Base-by-base conservation (phyloP, 2,888 invertebrate species). In the Ormyrus labotus region DNA sequence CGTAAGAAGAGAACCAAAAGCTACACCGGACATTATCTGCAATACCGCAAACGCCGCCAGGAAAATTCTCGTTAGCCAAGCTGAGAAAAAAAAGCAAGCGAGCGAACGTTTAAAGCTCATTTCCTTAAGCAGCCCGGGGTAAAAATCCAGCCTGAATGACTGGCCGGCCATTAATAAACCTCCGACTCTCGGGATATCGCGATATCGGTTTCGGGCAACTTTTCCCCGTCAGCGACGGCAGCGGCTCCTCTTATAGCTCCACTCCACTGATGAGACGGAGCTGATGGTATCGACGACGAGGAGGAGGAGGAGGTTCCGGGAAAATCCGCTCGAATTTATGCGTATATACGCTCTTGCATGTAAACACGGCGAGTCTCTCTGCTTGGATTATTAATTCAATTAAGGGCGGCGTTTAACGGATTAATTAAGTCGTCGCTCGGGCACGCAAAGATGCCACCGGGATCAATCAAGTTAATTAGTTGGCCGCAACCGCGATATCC, bases 331-430 rank as follows among this genome's bases (percentile, higher is more conserved):
- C 50, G 48, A 55, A 76, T 63, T 71, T 78, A 60, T 78, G 34
- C 19, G 53, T 19, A 19, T 19, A 19, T 19, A 19, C 69, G 69
- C 57, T 57, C 48, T 10, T 10, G n/a, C 19, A 13, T 45, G 13
- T 48, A 47, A 70, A 10, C 47, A 53, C 19, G 68, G 9, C 19
- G 45, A 68, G 45, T 68, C 45, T 11, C 19, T 19, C 57, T 34
- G 11, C 13, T 48, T 11, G 53, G 19, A 55, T 76, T 68, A 69
- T 77, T 77, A 77, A 70, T 77, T 64, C 64, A 77, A 77, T 70
- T 77, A 77, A 63, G 11, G 34, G 45, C 10, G n/a, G 69, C 9
- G 1, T 50, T 53, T 57, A 69, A 64, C n/a, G 70, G 11, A 70
- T 70, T 64, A 47, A 69, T 69, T 63, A 70, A 64, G 47, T 6